phyloP scores from a whole-genome alignment of 2,113 vertebrate genomes.

The Neodon shergylaensis region DNA sequence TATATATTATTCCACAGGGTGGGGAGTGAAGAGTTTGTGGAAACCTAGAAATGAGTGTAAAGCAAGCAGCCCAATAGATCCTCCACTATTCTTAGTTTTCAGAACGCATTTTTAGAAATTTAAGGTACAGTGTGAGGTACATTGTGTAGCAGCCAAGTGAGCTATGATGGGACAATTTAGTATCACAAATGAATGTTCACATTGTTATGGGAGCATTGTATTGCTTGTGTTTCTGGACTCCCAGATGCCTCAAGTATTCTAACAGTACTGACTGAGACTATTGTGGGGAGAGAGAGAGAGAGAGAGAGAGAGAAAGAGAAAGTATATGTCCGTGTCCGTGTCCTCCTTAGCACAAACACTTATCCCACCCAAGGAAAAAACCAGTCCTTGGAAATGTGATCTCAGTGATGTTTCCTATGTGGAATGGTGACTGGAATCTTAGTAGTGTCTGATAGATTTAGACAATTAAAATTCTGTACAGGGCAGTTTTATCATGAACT shows the following conservation, averaged over 20 bases:
- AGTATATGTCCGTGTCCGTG: neutral
- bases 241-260: slow-evolving; percentile 5
- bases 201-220: neutral
- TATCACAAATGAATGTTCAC: slow-evolving; percentile 37
- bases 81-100: neutral
- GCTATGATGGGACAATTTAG: slow-evolving; percentile 30
- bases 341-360: neutral
- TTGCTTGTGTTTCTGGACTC: slow-evolving; percentile 17
- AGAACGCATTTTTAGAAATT: slow-evolving; percentile 26
- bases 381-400: slow-evolving; percentile 41
- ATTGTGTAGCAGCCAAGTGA: neutral
- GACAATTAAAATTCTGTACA: slow-evolving; percentile 27
- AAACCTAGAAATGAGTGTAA: neutral
- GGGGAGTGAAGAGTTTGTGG: slow-evolving; percentile 11
- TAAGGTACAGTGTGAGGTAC: neutral
- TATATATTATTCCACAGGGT: neutral
- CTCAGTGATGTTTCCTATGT: slow-evolving; percentile 5
- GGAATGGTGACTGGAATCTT: slow-evolving; percentile 11
- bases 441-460: neutral
- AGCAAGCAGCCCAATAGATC: neutral
- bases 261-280: slow-evolving; percentile 2
- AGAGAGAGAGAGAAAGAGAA: neutral
- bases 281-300: neutral
- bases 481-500: slow-evolving; percentile 53
- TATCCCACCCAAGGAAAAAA: neutral